These are phyloP conservation scores for Physella acuta DNA, from an alignment of 1,140 invertebrate species.

Conservation along the genomic window DNA sequence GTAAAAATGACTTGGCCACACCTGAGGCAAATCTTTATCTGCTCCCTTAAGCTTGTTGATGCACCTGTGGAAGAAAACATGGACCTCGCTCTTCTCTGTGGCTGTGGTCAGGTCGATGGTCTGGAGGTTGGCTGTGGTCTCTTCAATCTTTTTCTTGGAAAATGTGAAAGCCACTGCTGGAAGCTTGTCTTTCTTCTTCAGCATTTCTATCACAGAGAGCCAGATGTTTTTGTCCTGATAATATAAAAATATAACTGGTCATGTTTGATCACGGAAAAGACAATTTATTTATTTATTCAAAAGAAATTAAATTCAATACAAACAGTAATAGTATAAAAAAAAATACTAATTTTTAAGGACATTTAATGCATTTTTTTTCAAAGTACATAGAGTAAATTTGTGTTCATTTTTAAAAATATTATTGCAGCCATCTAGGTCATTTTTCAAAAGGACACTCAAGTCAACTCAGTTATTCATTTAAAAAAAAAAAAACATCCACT, in stretches of 20 bases:
- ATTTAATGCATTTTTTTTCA: background rate
- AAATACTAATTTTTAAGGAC: background rate
- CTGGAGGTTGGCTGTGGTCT: slow-evolving; percentile 72
- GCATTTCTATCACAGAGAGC: slow-evolving; percentile 70
- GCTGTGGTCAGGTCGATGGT: slow-evolving; percentile 80
- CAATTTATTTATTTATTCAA: background rate
- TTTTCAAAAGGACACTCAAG: too few relatives aligned
- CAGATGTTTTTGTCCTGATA: slow-evolving; percentile 68
- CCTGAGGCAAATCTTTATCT: slow-evolving; percentile 87
- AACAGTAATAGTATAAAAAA: background rate
- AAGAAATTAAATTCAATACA: background rate
- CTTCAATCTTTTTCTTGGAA: slow-evolving; percentile 84
- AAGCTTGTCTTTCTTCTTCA: slow-evolving; percentile 79
- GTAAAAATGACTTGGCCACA: slow-evolving; percentile 55
- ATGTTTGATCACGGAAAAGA: background rate
- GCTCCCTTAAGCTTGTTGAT: slow-evolving; percentile 80
- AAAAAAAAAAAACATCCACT: too few relatives aligned
- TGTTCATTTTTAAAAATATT: too few relatives aligned
- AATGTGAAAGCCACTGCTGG: slow-evolving; percentile 94
- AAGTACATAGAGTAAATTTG: too few relatives aligned
- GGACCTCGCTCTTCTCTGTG: slow-evolving; percentile 80
- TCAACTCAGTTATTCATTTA: too few relatives aligned
- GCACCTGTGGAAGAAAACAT: slow-evolving; percentile 80
- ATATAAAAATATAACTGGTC: too few relatives aligned
- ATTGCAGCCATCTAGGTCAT: too few relatives aligned